Evolutionary conservation across 2,888 invertebrate species (phyloP), one percentile per base, ranked within the genome.

Genomic region (Elysia crispata): DNA sequence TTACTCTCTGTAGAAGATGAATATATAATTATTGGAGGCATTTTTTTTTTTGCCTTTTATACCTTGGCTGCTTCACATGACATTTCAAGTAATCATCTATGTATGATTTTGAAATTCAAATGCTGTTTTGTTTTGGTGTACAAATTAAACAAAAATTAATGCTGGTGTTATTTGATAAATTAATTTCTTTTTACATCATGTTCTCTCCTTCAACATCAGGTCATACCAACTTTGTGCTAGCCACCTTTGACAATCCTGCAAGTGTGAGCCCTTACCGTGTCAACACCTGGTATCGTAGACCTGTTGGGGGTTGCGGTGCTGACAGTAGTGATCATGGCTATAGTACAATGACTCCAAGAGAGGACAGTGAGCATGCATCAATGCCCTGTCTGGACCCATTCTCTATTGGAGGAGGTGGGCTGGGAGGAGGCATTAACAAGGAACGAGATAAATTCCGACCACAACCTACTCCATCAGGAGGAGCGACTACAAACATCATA

Each of bases 241-340:
- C 91, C 15, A 88, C 90, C 77, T 91, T 91, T 86, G 91, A 91
- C 80, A 93, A 93, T 83, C 94, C 95, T 72, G 95, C 95, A 25
- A 95, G 95, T 6, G 95, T 97, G 85, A 97, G 97, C 1, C 97
- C 97, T 0, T 97, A 97, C 91, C 95, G 96, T 83, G 95, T 97
- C 82, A 95, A 96, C 67, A 96, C 96, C 0, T 95, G 95, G 77
- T 97, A 96, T 91, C 93, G 96, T 62, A 94, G 96, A 49, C 92
- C 92, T 5, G 94, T 95, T 69, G 94, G 95, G 0, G 95, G 95
- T 0, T 95, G 95, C 67, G n/a, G 41, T 41, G 41, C 41, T 41
- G 41, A 41, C 41, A 41, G 41, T 41, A 97, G 96, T n/a, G 98
- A 98, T 93, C 97, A 97, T 90, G 98, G 98, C 1, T 98, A 98